Evolutionary conservation across 2,888 invertebrate genomes (phyloP).

Genomic region (Uropetala carovei): DNA sequence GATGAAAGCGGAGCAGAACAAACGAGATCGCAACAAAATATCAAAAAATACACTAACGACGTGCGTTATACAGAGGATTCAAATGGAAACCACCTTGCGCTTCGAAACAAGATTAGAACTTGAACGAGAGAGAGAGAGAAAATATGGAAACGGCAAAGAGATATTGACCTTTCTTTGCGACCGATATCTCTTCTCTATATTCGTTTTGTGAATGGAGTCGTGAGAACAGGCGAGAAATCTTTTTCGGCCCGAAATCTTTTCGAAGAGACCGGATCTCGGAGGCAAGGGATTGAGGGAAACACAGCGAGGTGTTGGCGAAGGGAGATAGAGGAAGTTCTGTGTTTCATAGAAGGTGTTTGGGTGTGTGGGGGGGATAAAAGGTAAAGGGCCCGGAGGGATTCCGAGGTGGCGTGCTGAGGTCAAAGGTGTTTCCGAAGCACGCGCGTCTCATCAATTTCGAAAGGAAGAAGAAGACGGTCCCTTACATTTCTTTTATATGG

Average conservation of each 20-base stretch:
- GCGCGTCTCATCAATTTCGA: conserved; percentile 24
- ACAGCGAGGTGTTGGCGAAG: too few relatives aligned
- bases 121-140: not conserved
- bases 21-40: conserved; percentile 17
- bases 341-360: too few relatives aligned
- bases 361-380: too few relatives aligned
- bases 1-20: too few relatives aligned
- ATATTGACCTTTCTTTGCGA: too few relatives aligned
- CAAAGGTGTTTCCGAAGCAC: conserved; percentile 1
- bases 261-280: not conserved
- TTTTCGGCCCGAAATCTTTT: too few relatives aligned
- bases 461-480: not conserved
- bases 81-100: conserved; percentile 9
- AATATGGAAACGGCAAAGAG: not conserved
- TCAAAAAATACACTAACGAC: too few relatives aligned
- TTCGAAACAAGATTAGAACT: not conserved
- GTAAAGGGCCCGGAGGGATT: too few relatives aligned
- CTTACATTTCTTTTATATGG: too few relatives aligned
- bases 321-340: too few relatives aligned
- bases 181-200: not conserved
- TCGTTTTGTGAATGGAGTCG: not conserved
- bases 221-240: not conserved
- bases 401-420: not conserved
- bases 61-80: too few relatives aligned
- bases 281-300: not conserved